Percentiles rank a stretch among this genome's conserved stretches.
These are phyloP conservation scores for Magallana angulata DNA, from an alignment of 1,140 invertebrate species.

Conservation along the genomic window DNA sequence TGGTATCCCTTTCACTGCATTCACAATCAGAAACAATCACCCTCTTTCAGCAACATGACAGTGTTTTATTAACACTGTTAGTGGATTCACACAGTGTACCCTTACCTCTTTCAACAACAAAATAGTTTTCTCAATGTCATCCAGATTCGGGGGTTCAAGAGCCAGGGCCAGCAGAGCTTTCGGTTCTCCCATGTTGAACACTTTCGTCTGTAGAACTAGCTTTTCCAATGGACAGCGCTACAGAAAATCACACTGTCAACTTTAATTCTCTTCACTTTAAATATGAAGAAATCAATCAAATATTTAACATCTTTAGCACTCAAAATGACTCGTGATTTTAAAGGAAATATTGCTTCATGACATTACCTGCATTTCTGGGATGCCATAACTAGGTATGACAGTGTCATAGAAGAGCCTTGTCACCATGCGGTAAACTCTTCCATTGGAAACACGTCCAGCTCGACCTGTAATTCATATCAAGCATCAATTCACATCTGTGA, in stretches of 20 bases:
- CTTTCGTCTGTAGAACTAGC: conserved; percentile 91
- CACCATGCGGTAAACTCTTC: conserved; percentile 93
- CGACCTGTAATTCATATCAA: conserved; percentile 83
- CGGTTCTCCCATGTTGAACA: conserved; percentile 91
- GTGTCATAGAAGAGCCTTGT: conserved; percentile 85
- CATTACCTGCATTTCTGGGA: conserved; percentile 78
- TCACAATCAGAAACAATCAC: too few relatives aligned
- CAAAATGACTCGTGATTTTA: too few relatives aligned
- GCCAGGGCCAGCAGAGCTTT: conserved; percentile 89
- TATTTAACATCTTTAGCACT: too few relatives aligned
- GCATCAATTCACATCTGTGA: too few relatives aligned
- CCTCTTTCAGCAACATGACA: too few relatives aligned
- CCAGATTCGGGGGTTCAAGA: conserved; percentile 91
- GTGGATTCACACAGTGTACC: background rate
- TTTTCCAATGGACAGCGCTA: conserved; percentile 89
- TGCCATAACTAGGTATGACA: conserved; percentile 72
- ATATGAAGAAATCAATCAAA: too few relatives aligned
- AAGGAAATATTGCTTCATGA: too few relatives aligned
- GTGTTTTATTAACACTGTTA: too few relatives aligned
- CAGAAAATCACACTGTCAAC: conserved; percentile 26
- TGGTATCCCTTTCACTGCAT: too few relatives aligned
- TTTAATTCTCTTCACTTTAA: too few relatives aligned
- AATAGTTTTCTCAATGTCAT: conserved; percentile 89
- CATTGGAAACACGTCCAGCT: conserved; percentile 91
- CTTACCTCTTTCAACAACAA: conserved; percentile 91